phyloP scores from a whole-genome alignment of 2,797 vertebrate species.

The Betta splendens region DNA sequence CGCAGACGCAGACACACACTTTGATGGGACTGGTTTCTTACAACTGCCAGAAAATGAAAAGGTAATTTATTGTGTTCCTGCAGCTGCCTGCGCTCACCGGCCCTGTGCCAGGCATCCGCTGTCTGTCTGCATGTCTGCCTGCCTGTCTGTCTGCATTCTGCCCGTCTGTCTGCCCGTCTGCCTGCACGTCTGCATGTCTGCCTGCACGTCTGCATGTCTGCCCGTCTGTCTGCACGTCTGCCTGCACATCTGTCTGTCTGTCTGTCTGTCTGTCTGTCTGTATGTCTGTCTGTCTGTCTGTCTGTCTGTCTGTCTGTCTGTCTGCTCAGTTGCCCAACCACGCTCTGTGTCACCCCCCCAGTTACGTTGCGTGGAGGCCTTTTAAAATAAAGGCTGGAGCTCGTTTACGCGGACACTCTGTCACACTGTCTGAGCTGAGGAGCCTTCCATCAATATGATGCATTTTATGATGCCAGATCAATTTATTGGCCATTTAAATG shows the following conservation, averaged over 20 bases:
- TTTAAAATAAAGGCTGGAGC: too few species aligned
- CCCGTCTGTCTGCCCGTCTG: too few species aligned
- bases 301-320: too few species aligned
- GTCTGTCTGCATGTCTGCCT: too few species aligned
- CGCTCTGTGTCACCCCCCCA: conserved; percentile 20
- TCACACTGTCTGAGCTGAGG: neutral
- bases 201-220: neutral
- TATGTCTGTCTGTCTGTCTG: too few species aligned
- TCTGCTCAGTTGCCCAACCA: conserved; percentile 38
- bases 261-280: too few species aligned
- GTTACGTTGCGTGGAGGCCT: too few species aligned
- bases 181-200: neutral
- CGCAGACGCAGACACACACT: too few species aligned
- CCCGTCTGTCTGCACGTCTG: neutral
- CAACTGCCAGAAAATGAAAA: conserved; percentile 10
- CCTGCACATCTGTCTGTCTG: neutral
- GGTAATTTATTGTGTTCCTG: conserved; percentile 26
- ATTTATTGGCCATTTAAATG: neutral
- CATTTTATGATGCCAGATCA: conserved; percentile 22
- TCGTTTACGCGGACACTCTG: too few species aligned
- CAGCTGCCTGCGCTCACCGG: neutral
- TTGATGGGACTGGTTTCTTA: neutral
- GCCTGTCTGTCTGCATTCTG: too few species aligned
- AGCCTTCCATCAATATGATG: neutral
- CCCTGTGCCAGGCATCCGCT: neutral